Evolutionary conservation across 1,140 invertebrate species (phyloP).

Genomic region (Semibalanus balanoides): DNA sequence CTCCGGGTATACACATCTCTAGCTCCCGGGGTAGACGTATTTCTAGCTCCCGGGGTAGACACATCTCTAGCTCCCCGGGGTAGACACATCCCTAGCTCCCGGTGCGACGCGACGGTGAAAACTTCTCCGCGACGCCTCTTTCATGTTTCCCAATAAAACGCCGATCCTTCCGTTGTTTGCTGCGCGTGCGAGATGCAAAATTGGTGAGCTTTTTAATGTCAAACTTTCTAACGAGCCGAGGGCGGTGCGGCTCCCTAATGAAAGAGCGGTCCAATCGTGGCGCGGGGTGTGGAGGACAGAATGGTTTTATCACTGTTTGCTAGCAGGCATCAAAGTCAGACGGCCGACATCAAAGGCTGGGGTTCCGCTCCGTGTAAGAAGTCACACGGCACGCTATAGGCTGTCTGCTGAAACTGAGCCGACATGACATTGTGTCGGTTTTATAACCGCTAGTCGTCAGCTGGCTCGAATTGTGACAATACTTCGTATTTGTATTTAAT

Average conservation of each 20-base stretch:
- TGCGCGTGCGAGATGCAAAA: neutral
- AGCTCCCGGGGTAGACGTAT: too few relatives aligned
- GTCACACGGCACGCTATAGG: neutral
- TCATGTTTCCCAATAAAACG: neutral
- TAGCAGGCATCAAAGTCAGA: neutral
- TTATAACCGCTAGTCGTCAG: too few relatives aligned
- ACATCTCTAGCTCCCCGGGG: too few relatives aligned
- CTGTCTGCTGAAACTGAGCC: too few relatives aligned
- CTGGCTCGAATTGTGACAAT: too few relatives aligned
- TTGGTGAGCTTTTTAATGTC: neutral
- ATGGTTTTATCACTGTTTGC: neutral
- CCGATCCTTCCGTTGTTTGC: neutral
- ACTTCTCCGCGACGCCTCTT: neutral
- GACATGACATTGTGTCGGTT: too few relatives aligned
- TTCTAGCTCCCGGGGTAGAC: too few relatives aligned
- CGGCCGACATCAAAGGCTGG: neutral
- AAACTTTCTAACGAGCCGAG: neutral
- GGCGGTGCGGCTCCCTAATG: neutral
- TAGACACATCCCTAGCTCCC: too few relatives aligned
- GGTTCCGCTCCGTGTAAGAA: neutral
- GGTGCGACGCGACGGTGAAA: too few relatives aligned
- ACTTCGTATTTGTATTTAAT: too few relatives aligned
- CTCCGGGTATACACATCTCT: too few relatives aligned
- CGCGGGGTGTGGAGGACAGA: neutral
- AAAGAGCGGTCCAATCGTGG: neutral